Conservation (phyloP, 2,888 invertebrate species). For the Drosophila phalerata region DNA sequence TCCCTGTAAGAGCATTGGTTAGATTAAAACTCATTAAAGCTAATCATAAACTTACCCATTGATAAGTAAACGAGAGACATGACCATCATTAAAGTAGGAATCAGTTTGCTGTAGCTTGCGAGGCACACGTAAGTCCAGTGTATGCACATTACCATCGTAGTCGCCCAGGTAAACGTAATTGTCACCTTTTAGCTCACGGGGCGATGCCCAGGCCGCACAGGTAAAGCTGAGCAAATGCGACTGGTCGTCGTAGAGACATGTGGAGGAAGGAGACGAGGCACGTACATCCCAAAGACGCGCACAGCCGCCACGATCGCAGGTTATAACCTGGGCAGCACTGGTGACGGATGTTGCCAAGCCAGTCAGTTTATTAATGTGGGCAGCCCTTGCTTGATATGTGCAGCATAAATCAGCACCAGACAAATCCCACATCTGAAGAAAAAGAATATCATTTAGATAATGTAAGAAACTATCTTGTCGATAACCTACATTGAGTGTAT, state of each 20-base stretch:
- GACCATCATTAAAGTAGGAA: constrained; percentile 45
- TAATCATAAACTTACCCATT: constrained; percentile 54
- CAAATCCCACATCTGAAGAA: constrained; percentile 83
- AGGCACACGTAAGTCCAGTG: constrained; percentile 59
- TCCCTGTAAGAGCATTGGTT: constrained; percentile 28
- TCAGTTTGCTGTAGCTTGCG: constrained; percentile 40
- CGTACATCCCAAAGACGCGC: constrained; percentile 66
- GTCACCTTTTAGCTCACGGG: constrained; percentile 49
- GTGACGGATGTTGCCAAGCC: constrained; percentile 52
- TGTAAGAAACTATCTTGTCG: neutral
- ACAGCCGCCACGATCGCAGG: constrained; percentile 69
- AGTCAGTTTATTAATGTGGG: constrained; percentile 59
- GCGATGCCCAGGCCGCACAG: constrained; percentile 54
- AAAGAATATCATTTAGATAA: neutral
- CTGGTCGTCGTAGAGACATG: constrained; percentile 54
- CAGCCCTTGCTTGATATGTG: constrained; percentile 47
- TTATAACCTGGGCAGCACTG: constrained; percentile 43
- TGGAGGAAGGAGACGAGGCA: constrained; percentile 45
- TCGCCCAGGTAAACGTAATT: constrained; percentile 65
- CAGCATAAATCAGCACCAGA: constrained; percentile 78
- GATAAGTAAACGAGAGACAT: constrained; percentile 49
- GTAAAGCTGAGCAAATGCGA: constrained; percentile 60
- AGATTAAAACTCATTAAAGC: neutral
- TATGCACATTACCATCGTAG: constrained; percentile 67
- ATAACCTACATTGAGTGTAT: constrained; percentile 78